Conservation (phyloP, 2,888 invertebrate genomes). For the Villa cingulata region DNA sequence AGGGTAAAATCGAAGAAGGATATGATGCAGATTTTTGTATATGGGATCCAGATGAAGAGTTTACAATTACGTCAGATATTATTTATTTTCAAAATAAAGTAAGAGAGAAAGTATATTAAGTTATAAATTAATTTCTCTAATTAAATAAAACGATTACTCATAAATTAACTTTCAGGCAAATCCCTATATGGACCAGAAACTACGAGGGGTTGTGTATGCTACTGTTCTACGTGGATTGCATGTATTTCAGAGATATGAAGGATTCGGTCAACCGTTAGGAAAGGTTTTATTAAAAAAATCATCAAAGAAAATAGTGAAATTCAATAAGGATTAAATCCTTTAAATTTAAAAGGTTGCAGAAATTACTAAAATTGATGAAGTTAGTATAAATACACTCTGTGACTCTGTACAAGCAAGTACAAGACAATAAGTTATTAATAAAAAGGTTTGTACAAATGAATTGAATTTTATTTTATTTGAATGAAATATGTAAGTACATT, state of each 20-base stretch:
- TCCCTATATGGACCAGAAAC: constrained; percentile 47
- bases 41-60: constrained; percentile 51
- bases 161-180: constrained; percentile 39
- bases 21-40: constrained; percentile 59
- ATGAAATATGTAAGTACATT: no score
- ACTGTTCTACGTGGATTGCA: constrained; percentile 52
- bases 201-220: constrained; percentile 48
- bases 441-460: no score
- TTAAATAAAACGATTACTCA: background rate
- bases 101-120: constrained; percentile 4
- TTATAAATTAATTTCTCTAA: no score
- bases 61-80: constrained; percentile 42
- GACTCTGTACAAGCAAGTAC: no score
- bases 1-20: constrained; percentile 48
- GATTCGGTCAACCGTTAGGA: constrained; percentile 33
- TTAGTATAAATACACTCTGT: no score
- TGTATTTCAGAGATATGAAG: constrained; percentile 39
- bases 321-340: no score
- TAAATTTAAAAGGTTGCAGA: no score
- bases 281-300: constrained; percentile 29
- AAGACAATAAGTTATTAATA: no score
- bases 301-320: constrained; percentile 30
- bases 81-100: constrained; percentile 59
- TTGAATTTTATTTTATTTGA: no score
- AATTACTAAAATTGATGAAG: no score